Conservation (phyloP, 2,113 vertebrate species). For the Taxidea taxus region DNA sequence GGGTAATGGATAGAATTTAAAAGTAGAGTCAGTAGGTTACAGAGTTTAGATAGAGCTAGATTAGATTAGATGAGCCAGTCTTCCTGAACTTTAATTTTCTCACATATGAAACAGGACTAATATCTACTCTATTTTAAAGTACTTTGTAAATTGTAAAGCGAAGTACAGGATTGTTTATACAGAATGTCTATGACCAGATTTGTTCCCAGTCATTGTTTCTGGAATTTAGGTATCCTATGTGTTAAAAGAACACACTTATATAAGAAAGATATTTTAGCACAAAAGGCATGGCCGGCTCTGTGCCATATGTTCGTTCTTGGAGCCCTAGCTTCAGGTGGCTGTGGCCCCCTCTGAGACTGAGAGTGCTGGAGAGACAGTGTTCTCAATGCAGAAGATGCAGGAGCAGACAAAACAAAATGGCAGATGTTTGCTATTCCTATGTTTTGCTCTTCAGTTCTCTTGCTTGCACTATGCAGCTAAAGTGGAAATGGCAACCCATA, state of each 20-base stretch:
- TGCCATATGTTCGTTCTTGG: not conserved
- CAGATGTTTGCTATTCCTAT: not conserved
- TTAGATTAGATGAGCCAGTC: not conserved
- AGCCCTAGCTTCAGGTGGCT: not conserved
- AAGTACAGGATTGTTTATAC: not conserved
- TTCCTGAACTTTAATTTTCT: not conserved
- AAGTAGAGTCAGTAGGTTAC: not conserved
- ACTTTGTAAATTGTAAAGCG: not conserved
- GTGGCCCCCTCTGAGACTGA: not conserved
- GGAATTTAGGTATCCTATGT: conserved; percentile 23
- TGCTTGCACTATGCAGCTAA: not conserved
- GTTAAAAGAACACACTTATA: not conserved
- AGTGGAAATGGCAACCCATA: not conserved
- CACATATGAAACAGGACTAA: not conserved
- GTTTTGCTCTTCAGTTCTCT: not conserved
- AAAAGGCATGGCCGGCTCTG: not conserved
- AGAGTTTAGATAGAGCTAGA: not conserved
- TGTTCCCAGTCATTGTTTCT: conserved; percentile 18
- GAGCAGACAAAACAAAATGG: not conserved
- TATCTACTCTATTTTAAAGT: not conserved
- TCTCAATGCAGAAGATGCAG: not conserved
- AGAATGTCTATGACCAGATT: not conserved
- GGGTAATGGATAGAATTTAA: not conserved
- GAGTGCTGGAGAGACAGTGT: not conserved
- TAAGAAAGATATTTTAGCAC: not conserved